A percentile compares a stretch with the other conserved stretches of the same genome.
phyloP scores from a whole-genome alignment of 2,888 invertebrate genomes.

The Lottia gigantea region DNA sequence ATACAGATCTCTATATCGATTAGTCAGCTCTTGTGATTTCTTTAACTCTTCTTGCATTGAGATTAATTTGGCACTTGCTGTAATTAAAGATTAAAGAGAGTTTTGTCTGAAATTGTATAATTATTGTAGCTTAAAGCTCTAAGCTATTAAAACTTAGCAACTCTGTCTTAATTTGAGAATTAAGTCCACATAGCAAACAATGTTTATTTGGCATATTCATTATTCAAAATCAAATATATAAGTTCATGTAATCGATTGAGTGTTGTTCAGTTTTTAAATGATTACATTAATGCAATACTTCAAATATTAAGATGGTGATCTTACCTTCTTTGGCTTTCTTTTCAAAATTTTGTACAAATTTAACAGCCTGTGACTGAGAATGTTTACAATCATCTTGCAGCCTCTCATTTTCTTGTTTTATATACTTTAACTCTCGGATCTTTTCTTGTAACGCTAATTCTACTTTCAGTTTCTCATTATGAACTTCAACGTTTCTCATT shows the following conservation, averaged over 20 bases:
- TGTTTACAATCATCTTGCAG: conserved; percentile 45
- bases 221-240: no score
- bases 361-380: conserved; percentile 47
- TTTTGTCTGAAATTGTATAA: no score
- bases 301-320: conserved; percentile 12
- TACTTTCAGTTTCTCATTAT: conserved; percentile 50
- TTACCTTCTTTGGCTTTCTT: conserved; percentile 56
- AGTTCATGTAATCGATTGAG: no score
- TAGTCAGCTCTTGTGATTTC: conserved; percentile 47
- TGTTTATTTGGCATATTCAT: no score
- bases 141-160: no score
- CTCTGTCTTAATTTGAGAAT: no score
- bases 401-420: conserved; percentile 42
- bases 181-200: no score
- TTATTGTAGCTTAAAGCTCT: no score
- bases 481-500: conserved; percentile 53
- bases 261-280: no score
- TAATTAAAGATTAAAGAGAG: background rate
- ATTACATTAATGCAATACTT: background rate
- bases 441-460: conserved; percentile 54
- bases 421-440: conserved; percentile 44
- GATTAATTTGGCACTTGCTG: conserved; percentile 47
- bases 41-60: conserved; percentile 48
- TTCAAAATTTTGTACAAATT: conserved; percentile 55
- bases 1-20: conserved; percentile 51